phyloP scores from a whole-genome alignment of 2,113 vertebrate species.

The Notothenia coriiceps region DNA sequence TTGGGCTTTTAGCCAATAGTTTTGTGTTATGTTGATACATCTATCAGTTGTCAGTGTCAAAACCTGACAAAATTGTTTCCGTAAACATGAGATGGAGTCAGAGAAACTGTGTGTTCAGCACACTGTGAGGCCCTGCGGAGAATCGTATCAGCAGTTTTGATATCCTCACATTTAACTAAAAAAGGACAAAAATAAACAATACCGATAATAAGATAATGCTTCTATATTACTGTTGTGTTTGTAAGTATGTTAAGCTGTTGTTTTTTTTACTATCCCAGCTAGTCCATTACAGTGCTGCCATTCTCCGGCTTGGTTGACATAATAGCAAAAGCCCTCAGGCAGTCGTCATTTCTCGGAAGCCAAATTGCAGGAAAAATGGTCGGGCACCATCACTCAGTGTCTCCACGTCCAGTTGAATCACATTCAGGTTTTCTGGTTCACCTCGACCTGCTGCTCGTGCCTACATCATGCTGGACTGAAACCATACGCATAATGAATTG shows the following conservation, averaged over 20 bases:
- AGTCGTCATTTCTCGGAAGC: slow-evolving; percentile 9
- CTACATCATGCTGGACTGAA: slow-evolving; percentile 1
- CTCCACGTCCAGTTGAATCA: slow-evolving; percentile 46
- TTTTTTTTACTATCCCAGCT: slow-evolving; percentile 6
- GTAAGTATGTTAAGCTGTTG: neutral
- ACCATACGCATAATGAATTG: slow-evolving; percentile 25
- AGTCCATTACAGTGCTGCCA: slow-evolving; percentile 15
- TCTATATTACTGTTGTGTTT: neutral
- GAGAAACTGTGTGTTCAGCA: slow-evolving; percentile 48
- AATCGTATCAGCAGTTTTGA: slow-evolving; percentile 53
- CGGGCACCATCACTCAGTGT: slow-evolving; percentile 44
- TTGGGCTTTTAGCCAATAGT: neutral
- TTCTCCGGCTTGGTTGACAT: slow-evolving; percentile 34
- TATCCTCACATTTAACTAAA: slow-evolving; percentile 16
- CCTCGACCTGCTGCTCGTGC: slow-evolving; percentile 30
- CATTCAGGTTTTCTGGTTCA: slow-evolving; percentile 25
- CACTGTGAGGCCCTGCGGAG: slow-evolving; percentile 18
- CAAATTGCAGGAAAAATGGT: slow-evolving; percentile 39
- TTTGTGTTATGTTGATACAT: neutral
- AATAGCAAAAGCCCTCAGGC: slow-evolving; percentile 27
- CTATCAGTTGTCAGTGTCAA: slow-evolving; percentile 37
- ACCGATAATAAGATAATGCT: neutral
- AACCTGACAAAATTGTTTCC: slow-evolving; percentile 20
- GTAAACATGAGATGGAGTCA: slow-evolving; percentile 21
- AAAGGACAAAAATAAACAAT: neutral